phyloP scores from a whole-genome alignment of 2,797 vertebrate species.

The Sebastes cheni region DNA sequence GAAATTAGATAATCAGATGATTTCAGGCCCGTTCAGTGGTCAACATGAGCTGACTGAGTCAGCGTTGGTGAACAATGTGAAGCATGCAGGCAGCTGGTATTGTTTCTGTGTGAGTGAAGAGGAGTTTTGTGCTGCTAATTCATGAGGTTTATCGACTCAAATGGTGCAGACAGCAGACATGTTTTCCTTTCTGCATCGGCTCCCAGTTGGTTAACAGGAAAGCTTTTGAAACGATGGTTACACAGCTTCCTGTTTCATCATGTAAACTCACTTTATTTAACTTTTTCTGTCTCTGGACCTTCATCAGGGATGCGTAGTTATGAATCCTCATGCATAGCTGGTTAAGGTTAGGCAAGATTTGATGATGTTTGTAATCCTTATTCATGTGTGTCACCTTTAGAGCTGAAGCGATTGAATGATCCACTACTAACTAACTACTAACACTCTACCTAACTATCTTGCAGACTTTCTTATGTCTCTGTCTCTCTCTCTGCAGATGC shows the following conservation, averaged over 20 bases:
- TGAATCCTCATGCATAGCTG: no score
- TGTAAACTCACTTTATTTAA: not conserved
- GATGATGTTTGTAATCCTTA: not conserved
- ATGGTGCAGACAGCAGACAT: not conserved
- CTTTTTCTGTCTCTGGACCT: not conserved
- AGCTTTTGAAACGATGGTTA: not conserved
- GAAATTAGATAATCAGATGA: not conserved
- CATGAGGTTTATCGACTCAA: not conserved
- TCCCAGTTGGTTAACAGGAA: not conserved
- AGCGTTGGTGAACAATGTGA: not conserved
- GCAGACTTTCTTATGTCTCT: not conserved
- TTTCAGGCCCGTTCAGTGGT: not conserved
- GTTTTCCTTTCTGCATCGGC: not conserved
- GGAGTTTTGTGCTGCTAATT: not conserved
- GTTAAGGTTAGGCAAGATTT: not conserved
- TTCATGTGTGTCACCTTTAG: no score
- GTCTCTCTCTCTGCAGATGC: slow-evolving; percentile 79
- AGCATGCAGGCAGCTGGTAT: not conserved
- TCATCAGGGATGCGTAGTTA: not conserved
- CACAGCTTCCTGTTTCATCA: not conserved
- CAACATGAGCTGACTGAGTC: not conserved
- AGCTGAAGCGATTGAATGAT: not conserved
- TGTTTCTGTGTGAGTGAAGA: not conserved
- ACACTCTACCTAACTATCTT: not conserved
- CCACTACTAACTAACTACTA: not conserved